These are phyloP conservation scores for Chrysocyon brachyurus DNA, from an alignment of 2,797 vertebrate species.

Conservation along the genomic window DNA sequence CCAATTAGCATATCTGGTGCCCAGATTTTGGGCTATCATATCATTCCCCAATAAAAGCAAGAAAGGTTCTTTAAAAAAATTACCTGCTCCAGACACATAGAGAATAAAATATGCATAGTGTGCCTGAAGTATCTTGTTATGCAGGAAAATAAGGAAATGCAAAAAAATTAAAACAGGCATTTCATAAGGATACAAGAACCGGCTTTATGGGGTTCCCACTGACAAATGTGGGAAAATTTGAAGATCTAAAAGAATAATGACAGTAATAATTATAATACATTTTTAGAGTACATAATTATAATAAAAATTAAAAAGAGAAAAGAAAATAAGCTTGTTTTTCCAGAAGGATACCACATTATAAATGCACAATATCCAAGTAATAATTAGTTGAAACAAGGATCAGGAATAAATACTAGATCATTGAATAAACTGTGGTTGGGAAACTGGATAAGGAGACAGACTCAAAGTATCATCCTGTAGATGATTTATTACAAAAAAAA, in stretches of 20 bases:
- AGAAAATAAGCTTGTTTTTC: no score
- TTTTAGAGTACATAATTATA: not conserved
- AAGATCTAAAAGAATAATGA: not conserved
- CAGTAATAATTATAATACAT: not conserved
- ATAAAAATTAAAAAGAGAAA: not conserved
- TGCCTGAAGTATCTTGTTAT: not conserved
- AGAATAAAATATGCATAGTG: not conserved
- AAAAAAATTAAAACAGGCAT: not conserved
- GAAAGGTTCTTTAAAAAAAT: not conserved
- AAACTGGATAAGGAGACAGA: not conserved
- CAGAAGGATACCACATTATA: not conserved
- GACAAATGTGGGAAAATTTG: not conserved
- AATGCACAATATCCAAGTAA: not conserved
- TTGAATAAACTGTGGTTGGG: not conserved
- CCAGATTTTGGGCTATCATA: not conserved
- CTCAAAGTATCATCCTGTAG: not conserved
- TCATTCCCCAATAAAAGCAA: not conserved
- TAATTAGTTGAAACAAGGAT: not conserved
- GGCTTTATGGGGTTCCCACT: not conserved
- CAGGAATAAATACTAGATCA: not conserved
- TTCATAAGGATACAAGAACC: not conserved
- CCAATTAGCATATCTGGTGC: not conserved
- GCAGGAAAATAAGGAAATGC: not conserved
- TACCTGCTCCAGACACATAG: not conserved
- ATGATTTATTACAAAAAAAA: not conserved